Percentiles rank a stretch among this genome's conserved stretches.
Evolutionary conservation across 2,888 invertebrate species (phyloP).

Genomic region (Caenorhabditis becei): DNA sequence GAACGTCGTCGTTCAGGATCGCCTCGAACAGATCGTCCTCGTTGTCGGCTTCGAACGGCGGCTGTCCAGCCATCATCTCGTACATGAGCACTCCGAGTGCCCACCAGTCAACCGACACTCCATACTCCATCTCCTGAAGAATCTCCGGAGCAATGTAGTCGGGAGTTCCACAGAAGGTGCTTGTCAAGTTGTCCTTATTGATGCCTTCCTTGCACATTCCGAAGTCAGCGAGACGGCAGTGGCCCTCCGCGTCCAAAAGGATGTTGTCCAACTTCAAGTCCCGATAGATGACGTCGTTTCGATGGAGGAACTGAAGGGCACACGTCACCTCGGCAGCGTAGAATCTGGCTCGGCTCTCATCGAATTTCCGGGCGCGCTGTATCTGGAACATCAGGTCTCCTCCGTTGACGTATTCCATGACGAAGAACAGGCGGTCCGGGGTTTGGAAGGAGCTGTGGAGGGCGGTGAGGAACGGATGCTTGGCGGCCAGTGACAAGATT

Average conservation of each 20-base stretch:
- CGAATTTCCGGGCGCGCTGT: conserved; percentile 97
- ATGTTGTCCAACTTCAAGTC: conserved; percentile 99
- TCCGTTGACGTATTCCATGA: conserved; percentile 99
- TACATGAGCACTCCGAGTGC: conserved; percentile 92
- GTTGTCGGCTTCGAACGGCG: conserved; percentile 99
- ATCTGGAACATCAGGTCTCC: conserved; percentile 91
- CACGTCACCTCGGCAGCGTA: conserved; percentile 99
- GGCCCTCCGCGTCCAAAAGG: conserved; percentile 88
- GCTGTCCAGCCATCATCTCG: conserved; percentile 99
- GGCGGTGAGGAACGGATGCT: conserved; percentile 98
- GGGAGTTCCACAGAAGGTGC: conserved; percentile 90
- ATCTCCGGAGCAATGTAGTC: conserved; percentile 98
- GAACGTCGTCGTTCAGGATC: conserved; percentile 97
- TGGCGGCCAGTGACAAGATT: conserved; percentile 88
- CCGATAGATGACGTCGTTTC: conserved; percentile 95
- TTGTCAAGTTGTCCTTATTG: conserved; percentile 91
- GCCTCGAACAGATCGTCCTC: conserved; percentile 98
- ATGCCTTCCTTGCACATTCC: conserved; percentile 99
- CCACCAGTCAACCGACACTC: conserved; percentile 87
- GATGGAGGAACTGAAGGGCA: conserved; percentile 96
- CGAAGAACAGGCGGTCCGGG: conserved; percentile 96
- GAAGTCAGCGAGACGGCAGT: conserved; percentile 84
- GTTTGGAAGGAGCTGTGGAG: conserved; percentile 99
- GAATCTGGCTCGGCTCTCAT: conserved; percentile 92
- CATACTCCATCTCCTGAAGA: conserved; percentile 91